Base-by-base conservation (phyloP, 2,797 vertebrate genomes). In the Eutrigla gurnardus region DNA sequence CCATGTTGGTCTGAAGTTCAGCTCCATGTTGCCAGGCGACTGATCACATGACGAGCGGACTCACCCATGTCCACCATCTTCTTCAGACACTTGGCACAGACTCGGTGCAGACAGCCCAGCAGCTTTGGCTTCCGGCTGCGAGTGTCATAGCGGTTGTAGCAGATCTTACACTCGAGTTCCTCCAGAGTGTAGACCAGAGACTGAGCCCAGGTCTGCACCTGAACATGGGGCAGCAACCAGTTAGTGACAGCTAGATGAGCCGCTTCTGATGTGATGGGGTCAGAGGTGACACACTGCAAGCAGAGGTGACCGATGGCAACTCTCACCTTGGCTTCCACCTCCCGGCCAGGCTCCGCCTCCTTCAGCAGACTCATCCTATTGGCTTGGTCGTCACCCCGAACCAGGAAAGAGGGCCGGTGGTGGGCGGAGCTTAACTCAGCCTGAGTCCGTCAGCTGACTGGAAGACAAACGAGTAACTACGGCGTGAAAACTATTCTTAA, bases 141-240 rank as follows among this genome's bases (percentile, higher is more conserved):
- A 1, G 92, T 75, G 18, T 97, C 95, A 0, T 94, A 97, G 25
- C 90, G 91, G 80, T 95, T 96, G 82, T 96, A 97, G 93, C 97
- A 97, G 87, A 97, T 97, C 76, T 96, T 94, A 92, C 97, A 97
- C 77, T 97, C 97, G 4, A 95, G 91, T 65, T 96, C 96, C 33
- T 95, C 94, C 77, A 93, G 50, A 0, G 88, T 80, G 72, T 89
- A 92, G 55, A 91, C 84, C 63, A 83, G 78, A 3, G 92, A 87
- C 65, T 66, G 90, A 12, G 87, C 85, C 91, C 88, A 91, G 33
- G 77, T 75, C 86, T 87, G 81, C 76, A 47, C 61, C 52, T 54
- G 52, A 54, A 36, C 15, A 35, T 8, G n/a, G 12, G 32, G 33
- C 47, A 50, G 17, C n/a, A 50, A 50, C 18, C n/a, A n/a, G 47